Base-by-base conservation (phyloP, 2,888 invertebrate genomes). In the Agonopterix subpropinquella region DNA sequence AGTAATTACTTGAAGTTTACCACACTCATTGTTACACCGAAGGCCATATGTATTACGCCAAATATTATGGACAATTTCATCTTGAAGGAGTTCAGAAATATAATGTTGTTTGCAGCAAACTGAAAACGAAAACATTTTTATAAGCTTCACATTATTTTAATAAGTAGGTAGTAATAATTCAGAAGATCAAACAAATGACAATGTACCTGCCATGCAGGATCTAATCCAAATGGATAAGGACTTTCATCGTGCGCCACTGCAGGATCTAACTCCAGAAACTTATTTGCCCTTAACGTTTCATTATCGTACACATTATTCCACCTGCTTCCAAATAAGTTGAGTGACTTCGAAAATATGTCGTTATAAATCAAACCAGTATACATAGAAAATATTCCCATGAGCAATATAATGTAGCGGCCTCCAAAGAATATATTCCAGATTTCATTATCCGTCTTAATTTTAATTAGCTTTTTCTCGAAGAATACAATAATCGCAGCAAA, bases 291-390 rank as follows among this genome's bases (percentile, higher is more conserved):
- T 35, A 89, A 55, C 1, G 80, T 81, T 0, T 63, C 56, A 50
- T 75, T 66, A 49, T 78, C 78, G 50, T 89, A 88, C 1, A 74
- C 70, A 61, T 82, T 83, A 36, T 41, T 61, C 93, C 93, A 94
- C 49, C 90, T 89, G 43, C 91, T 91, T 0, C 92, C 92, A 70
- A 94, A 93, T 52, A 93, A 79, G 62, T 93, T 93, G 48, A 93
- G 55, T 0, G 93, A 92, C 58, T 92, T 93, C 5, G 93, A 92
- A 73, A 93, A 94, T 54, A 92, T 75, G 64, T 94, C 94, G 62
- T 94, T 94, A 80, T 94, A 94, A 66, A 94, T 91, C 45, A 93
- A 63, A 0, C 94, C 94, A 15, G 94, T 93, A 77, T 94, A 94
- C 45, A 93, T 90, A 3, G 93, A 93, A 73, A 94, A 94, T 53